A percentile compares a stretch with the other conserved stretches of the same genome.
These are phyloP conservation scores for Pelecanoides urinatrix DNA, from an alignment of 2,113 vertebrate species.

Conservation along the genomic window DNA sequence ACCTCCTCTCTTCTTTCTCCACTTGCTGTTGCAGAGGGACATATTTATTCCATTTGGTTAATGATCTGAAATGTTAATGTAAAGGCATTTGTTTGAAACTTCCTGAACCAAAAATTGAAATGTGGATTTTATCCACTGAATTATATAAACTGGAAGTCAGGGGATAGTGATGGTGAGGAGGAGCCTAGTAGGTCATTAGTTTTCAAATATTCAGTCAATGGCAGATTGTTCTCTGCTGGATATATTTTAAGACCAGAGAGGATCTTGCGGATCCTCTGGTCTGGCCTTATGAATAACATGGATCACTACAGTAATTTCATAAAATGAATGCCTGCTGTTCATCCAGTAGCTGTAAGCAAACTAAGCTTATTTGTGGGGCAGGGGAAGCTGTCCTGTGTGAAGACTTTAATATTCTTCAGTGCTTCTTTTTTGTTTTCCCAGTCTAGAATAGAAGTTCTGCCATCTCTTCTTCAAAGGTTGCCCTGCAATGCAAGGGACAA, in stretches of 20 bases:
- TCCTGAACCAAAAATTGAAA: background rate
- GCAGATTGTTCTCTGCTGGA: slow-evolving; percentile 17
- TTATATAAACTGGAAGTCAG: background rate
- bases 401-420: background rate
- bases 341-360: background rate
- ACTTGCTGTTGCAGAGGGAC: background rate
- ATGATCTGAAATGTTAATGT: background rate
- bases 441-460: background rate
- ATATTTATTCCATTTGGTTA: slow-evolving; percentile 1
- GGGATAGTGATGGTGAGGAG: background rate
- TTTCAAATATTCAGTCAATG: background rate
- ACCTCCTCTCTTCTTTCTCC: background rate
- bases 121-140: background rate
- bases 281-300: background rate
- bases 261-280: background rate
- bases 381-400: background rate
- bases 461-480: background rate
- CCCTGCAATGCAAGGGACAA: background rate
- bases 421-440: background rate
- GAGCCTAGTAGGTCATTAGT: background rate
- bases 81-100: background rate
- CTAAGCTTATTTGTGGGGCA: background rate
- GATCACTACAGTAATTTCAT: background rate
- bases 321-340: background rate
- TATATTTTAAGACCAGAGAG: slow-evolving; percentile 5